phyloP scores from a whole-genome alignment of 2,888 invertebrate species.

The Serripes groenlandicus region DNA sequence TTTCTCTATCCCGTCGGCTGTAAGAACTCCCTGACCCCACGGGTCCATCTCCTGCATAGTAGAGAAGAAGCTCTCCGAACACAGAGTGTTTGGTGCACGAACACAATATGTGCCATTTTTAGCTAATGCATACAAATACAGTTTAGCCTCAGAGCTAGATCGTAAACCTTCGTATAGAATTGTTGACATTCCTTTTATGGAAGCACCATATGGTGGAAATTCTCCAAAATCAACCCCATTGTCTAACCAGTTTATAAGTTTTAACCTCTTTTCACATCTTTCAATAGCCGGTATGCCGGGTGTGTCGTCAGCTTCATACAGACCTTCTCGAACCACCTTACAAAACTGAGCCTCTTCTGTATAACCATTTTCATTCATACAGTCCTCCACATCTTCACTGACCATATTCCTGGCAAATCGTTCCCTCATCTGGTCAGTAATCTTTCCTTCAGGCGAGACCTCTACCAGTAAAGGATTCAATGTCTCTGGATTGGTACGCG shows the following conservation, averaged over 20 bases:
- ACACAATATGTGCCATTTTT: conserved; percentile 52
- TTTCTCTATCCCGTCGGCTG: conserved; percentile 35
- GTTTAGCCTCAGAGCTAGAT: conserved; percentile 28
- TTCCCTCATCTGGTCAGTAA: conserved; percentile 36
- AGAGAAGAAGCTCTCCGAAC: conserved; percentile 39
- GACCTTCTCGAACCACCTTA: conserved; percentile 17
- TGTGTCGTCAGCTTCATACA: conserved; percentile 31
- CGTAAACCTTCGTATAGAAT: conserved; percentile 32
- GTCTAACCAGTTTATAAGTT: conserved; percentile 19
- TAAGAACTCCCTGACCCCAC: conserved; percentile 48
- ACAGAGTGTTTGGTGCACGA: conserved; percentile 45
- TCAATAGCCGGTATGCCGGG: conserved; percentile 19
- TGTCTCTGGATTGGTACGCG: not conserved
- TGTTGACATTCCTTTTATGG: conserved; percentile 30
- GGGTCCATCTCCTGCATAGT: conserved; percentile 58
- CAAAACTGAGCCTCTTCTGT: conserved; percentile 24
- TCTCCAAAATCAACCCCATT: conserved; percentile 32
- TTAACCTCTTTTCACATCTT: conserved; percentile 18
- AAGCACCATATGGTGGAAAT: conserved; percentile 27
- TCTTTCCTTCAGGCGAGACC: conserved; percentile 31
- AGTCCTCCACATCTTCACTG: conserved; percentile 5
- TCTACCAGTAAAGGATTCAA: conserved; percentile 17
- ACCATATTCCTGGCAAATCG: conserved; percentile 12
- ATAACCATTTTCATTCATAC: conserved; percentile 17
- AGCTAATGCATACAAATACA: conserved; percentile 34